A percentile compares a stretch with the other conserved stretches of the same genome.
Conservation (phyloP, 1,140 invertebrate genomes). For the Ylistrum balloti region DNA sequence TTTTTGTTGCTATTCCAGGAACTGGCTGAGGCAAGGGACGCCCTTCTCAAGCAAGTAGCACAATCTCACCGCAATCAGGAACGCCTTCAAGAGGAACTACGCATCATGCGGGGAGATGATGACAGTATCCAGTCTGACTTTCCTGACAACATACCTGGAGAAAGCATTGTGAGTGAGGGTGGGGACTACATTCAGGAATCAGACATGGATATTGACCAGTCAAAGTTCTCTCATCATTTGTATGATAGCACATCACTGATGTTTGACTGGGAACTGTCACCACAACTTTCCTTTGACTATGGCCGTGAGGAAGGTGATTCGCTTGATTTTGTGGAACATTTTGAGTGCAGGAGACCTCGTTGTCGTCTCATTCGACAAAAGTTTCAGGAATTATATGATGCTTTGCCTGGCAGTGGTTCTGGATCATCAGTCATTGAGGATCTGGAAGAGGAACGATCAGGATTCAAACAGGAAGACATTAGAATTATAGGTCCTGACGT, state of each 20-base stretch:
- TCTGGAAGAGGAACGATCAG: not conserved
- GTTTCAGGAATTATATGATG: slow-evolving; percentile 58
- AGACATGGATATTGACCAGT: not conserved
- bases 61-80: slow-evolving; percentile 66
- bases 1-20: slow-evolving; percentile 68
- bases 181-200: slow-evolving; percentile 43
- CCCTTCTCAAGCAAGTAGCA: slow-evolving; percentile 69
- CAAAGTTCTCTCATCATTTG: not conserved
- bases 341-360: slow-evolving; percentile 46
- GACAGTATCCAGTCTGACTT: slow-evolving; percentile 29
- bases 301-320: slow-evolving; percentile 52
- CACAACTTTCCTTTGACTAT: slow-evolving; percentile 59
- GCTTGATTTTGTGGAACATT: not conserved
- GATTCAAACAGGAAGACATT: slow-evolving; percentile 43
- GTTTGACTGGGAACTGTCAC: slow-evolving; percentile 62
- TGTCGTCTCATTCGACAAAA: slow-evolving; percentile 58
- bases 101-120: not conserved
- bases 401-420: not conserved
- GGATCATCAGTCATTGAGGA: not conserved
- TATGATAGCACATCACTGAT: slow-evolving; percentile 48
- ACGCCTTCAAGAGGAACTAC: slow-evolving; percentile 64
- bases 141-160: not conserved
- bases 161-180: slow-evolving; percentile 2
- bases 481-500: not conserved
- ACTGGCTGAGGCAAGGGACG: slow-evolving; percentile 74